Evolutionary conservation across 1,140 invertebrate species (phyloP).

Genomic region (Pseudobourletiella spinata): DNA sequence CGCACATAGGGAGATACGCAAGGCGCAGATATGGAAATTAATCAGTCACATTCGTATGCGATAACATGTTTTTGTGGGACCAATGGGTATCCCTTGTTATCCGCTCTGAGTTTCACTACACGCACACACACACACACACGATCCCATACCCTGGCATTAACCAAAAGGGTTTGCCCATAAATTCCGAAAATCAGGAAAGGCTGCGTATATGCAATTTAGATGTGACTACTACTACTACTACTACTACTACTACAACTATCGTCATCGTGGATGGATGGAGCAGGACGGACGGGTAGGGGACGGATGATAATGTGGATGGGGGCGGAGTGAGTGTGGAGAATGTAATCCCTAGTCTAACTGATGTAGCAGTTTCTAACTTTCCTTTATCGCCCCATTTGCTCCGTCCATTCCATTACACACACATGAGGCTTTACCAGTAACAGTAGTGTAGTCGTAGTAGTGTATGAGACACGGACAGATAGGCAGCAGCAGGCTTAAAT

Average conservation of each 20-base stretch:
- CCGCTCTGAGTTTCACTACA: too few species aligned
- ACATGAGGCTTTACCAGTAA: constrained; percentile 1
- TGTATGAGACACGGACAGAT: too few species aligned
- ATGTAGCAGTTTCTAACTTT: constrained; percentile 3
- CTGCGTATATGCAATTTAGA: neutral
- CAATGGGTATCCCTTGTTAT: too few species aligned
- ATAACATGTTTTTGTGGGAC: too few species aligned
- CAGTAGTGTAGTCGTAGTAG: too few species aligned
- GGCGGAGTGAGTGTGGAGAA: neutral
- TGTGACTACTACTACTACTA: too few species aligned
- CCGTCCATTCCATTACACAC: constrained; percentile 10
- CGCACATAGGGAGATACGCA: neutral
- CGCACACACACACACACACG: too few species aligned
- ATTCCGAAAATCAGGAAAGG: neutral
- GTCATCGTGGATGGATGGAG: neutral
- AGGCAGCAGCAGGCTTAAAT: too few species aligned
- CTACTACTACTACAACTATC: too few species aligned
- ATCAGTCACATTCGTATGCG: too few species aligned
- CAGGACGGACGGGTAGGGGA: neutral
- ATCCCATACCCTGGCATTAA: neutral
- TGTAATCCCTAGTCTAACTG: neutral
- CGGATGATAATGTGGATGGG: neutral
- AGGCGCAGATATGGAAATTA: too few species aligned
- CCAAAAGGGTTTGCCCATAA: neutral
- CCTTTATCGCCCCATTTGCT: constrained; percentile 9